Conservation (phyloP, 2,888 invertebrate species). For the Nipponacmea schrenckii region DNA sequence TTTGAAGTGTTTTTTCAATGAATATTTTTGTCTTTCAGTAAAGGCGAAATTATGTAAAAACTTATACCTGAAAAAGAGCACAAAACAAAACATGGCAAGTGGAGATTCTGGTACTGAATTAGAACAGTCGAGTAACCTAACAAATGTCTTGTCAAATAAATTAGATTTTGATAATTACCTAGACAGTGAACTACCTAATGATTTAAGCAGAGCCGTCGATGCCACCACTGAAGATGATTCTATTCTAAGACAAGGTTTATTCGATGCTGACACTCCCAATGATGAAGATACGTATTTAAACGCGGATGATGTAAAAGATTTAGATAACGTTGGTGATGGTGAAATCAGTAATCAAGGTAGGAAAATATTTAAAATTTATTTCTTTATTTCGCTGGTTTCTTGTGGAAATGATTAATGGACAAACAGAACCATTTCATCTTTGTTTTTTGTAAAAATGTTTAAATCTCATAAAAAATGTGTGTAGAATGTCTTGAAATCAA, state of each 20-base stretch:
- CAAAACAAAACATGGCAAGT: neutral
- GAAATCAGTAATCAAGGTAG: slow-evolving; percentile 23
- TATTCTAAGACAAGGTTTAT: slow-evolving; percentile 3
- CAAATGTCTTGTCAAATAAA: neutral
- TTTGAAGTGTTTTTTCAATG: no score
- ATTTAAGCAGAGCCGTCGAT: neutral
- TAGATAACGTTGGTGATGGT: slow-evolving; percentile 17
- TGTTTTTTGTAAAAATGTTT: no score
- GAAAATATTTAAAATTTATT: no score
- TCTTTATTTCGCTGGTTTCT: no score
- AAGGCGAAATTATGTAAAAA: no score
- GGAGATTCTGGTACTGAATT: neutral
- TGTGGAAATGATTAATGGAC: no score
- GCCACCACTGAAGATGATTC: slow-evolving; percentile 28
- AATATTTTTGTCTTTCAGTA: no score
- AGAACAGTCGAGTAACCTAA: neutral
- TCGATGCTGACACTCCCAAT: slow-evolving; percentile 26
- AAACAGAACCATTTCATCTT: no score
- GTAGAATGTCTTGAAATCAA: no score
- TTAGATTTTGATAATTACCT: neutral
- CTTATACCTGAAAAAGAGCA: no score
- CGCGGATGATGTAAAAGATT: slow-evolving; percentile 25
- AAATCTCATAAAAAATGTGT: no score
- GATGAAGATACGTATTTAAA: slow-evolving; percentile 30
- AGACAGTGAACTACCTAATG: neutral